Evolutionary conservation across 2,797 vertebrate species (phyloP).

Genomic region (Fundulus diaphanus): DNA sequence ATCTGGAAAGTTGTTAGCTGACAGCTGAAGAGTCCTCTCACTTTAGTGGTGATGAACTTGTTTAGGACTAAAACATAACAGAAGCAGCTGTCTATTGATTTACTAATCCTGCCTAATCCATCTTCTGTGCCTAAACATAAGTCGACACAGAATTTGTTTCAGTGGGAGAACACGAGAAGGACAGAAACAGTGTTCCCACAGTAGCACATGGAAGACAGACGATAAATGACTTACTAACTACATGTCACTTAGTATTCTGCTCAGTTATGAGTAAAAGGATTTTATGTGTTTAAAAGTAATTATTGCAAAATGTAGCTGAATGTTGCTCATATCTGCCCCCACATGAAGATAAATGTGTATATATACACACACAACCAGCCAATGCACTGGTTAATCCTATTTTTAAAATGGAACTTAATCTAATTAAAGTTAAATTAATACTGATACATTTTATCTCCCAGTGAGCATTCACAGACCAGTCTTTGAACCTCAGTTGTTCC

Average conservation of each 20-base stretch:
- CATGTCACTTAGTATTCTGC: neutral
- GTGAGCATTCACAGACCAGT: neutral
- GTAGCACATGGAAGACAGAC: neutral
- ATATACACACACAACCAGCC: neutral
- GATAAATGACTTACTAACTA: neutral
- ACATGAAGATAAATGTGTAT: neutral
- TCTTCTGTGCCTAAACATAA: conserved; percentile 14
- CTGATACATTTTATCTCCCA: neutral
- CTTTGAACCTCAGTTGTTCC: neutral
- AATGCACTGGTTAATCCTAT: no score
- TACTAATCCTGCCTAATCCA: conserved; percentile 10
- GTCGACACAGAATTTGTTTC: conserved; percentile 2
- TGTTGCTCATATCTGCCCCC: neutral
- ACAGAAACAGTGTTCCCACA: conserved; percentile 1
- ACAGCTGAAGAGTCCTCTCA: neutral
- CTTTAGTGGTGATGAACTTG: neutral
- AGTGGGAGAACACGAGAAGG: conserved; percentile 7
- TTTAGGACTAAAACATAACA: conserved; percentile 11
- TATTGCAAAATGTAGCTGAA: no score
- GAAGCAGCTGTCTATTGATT: conserved; percentile 16
- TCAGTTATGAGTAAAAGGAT: neutral
- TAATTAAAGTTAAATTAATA: neutral
- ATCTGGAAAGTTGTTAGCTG: neutral
- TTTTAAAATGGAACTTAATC: neutral
- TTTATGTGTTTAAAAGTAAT: neutral